phyloP scores from a whole-genome alignment of 2,113 vertebrate genomes.

The Ariopsis seemanni region DNA sequence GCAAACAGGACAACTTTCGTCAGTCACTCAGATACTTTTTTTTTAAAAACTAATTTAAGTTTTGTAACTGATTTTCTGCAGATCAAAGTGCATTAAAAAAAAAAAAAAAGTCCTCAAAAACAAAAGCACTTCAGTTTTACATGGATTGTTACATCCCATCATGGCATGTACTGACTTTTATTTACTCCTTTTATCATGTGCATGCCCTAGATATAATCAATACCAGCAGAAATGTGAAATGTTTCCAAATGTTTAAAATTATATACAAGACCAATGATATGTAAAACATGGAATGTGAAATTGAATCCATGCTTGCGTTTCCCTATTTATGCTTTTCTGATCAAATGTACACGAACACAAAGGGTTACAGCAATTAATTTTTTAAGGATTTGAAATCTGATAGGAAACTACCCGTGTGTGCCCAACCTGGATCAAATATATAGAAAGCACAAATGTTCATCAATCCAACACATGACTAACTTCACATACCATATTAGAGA shows the following conservation, averaged over 20 bases:
- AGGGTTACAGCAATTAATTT: slow-evolving; percentile 35
- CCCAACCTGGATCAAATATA: slow-evolving; percentile 48
- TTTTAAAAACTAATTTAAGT: background rate
- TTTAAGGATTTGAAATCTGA: slow-evolving; percentile 33
- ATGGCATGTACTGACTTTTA: background rate
- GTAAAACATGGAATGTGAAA: slow-evolving; percentile 39
- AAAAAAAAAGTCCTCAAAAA: background rate
- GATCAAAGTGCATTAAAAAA: background rate
- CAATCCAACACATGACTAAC: slow-evolving; percentile 34
- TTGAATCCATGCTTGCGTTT: slow-evolving; percentile 16
- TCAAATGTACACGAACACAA: slow-evolving; percentile 42
- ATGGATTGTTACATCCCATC: background rate
- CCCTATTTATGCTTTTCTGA: slow-evolving; percentile 15
- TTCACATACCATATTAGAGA: slow-evolving; percentile 15
- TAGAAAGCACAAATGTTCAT: slow-evolving; percentile 43
- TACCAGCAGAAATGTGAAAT: slow-evolving; percentile 18
- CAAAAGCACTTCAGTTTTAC: background rate
- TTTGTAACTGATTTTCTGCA: background rate
- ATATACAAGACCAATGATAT: slow-evolving; percentile 11
- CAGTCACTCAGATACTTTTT: background rate
- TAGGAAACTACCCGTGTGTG: slow-evolving; percentile 43
- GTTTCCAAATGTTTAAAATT: slow-evolving; percentile 24
- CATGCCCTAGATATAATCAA: background rate
- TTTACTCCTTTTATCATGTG: slow-evolving; percentile 11
- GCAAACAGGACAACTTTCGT: background rate